Evolutionary conservation across 2,113 vertebrate species (phyloP), one percentile per base, ranked within the genome.

Genomic region (Nycticorax nycticorax): DNA sequence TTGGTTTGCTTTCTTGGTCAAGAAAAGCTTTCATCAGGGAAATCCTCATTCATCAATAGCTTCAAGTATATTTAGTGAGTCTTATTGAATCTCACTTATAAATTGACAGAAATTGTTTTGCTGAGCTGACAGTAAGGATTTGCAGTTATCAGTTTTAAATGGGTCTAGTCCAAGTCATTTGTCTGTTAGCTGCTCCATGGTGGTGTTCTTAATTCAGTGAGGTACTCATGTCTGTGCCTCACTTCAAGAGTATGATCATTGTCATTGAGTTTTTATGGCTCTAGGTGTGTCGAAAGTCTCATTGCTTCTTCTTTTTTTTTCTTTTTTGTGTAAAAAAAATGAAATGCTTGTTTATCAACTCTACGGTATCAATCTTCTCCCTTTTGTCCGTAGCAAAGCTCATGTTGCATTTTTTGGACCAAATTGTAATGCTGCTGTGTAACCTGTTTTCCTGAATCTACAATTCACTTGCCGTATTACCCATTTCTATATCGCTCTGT

Each of bases 21-120:
- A 93, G 57, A 69, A 90, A 71, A 93, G 33, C n/a, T 88, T 94
- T 72, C 1, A 1, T 69, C 48, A 64, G 5, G 55, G 55, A 79
- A 57, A 88, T n/a, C 5, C 10, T 92, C 0, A 0, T 57, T 80
- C 32, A 35, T 83, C 3, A 4, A 22, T 35, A 63, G 32, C 56
- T 84, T 71, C 3, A 23, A 92, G 55, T 78, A 24, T 77, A 63
- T 93, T 80, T 45, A 55, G 45, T 33, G 14, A 32, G 52, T 67
- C 26, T 63, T 56, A 20, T 3, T 53, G 37, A 71, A 32, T 76
- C 32, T 69, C 22, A 18, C 8, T 63, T 71, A 43, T 4, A 67
- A 47, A 33, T n/a, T 35, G 55, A 43, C 63, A 68, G 56, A 67
- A 80, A 43, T 14, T 12, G n/a, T 47, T 92, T 63, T 47, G 28